Base-by-base conservation (phyloP, 2,113 vertebrate genomes). In the Coptodon bakossiorum region DNA sequence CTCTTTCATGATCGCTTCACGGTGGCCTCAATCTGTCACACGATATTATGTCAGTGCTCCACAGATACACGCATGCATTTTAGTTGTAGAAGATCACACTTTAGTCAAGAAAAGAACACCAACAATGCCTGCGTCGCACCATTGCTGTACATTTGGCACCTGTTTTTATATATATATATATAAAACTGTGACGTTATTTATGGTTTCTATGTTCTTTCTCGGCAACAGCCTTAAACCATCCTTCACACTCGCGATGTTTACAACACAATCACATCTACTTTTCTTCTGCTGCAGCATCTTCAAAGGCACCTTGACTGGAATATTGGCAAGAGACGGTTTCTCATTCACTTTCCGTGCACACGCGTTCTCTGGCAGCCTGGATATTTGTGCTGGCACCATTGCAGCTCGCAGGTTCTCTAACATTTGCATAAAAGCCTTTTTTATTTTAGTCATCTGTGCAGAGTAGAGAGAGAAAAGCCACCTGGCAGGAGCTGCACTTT, bases 21-120 rank as follows among this genome's bases (percentile, higher is more conserved):
- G 91, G 76, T 94, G 97, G 95, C 97, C 97, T 97, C 94, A 96
- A 98, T 97, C 96, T 97, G 97, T 97, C 97, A 97, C 91, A 89
- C 93, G 84, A 95, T 96, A 97, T 97, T 95, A 96, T 94, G 94
- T 95, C 93, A 91, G 88, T 86, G 94, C 61, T 91, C 87, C 10
- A 43, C n/a, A 54, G 9, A 36, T 2, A 27, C 14, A 73, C 2
- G 6, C 16, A 22, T 9, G 56, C 6, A 14, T 66, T 22, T 59
- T 53, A 73, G 16, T 24, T 78, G 40, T 29, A 7, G 24, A 36
- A 56, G 38, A 52, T 29, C 81, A 56, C 29, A 22, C 34, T 84
- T 56, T 7, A 84, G 63, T 48, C 27, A 71, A 50, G 13, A 43
- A 40, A 27, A 84, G 34, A 43, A 85, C 27, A 10, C 52, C 29